Base-by-base conservation (phyloP, 2,113 vertebrate genomes). In the Asarcornis scutulata region DNA sequence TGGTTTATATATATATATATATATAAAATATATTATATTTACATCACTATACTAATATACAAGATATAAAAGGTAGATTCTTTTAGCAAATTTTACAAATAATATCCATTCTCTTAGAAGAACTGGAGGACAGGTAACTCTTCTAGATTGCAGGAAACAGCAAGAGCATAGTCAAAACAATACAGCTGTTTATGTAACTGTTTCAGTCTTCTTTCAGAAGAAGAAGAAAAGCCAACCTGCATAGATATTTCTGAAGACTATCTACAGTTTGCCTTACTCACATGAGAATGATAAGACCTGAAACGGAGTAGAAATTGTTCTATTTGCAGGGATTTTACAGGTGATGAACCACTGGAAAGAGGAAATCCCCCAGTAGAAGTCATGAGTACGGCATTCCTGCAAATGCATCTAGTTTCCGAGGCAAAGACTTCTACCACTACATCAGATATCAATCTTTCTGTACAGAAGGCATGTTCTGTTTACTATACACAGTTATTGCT, bases 391-490 rank as follows among this genome's bases (percentile, higher is more conserved):
- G 52, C 18, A 73, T 84, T 91, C 32, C 11, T 83, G 40, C 81
- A 80, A 96, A 95, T 8, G 11, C 84, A 97, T 76, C 15, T 26
- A 80, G 68, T 86, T 88, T 91, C 46, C 66, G 40, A 94, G 53
- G 60, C 59, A 92, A 81, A 91, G 46, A 40, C 93, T 96, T 97
- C 80, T 76, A 86, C 76, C 31, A 58, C 38, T 94, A 81, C 26
- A 91, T 69, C 42, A 95, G 92, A 88, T 95, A 96, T 5, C n/a
- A 89, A 68, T 90, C 93, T 87, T 38, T 11, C 42, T 74, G 50
- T 94, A 94, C 88, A 95, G 68, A 93, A 96, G 17, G 66, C 53
- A 89, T 86, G 11, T 69, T 91, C 68, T 97, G 93, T 98, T 98
- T 97, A 97, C 94, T 97, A 91, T 95, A 97, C 34, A 97, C 34